These are phyloP conservation scores for Drosophila ambigua DNA, from an alignment of 1,140 invertebrate species.

Conservation along the genomic window DNA sequence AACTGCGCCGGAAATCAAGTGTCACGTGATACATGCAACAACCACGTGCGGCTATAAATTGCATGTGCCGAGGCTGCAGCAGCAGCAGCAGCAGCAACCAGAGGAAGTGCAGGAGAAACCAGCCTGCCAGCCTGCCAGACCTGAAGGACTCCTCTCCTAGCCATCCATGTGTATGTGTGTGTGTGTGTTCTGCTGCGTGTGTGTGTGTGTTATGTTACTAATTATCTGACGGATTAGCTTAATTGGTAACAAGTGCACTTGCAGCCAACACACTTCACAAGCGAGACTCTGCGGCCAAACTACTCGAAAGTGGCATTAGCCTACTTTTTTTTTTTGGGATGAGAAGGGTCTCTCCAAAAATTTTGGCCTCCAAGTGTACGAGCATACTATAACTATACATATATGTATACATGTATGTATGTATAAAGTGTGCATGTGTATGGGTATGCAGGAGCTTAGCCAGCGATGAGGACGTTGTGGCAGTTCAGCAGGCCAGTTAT, in stretches of 20 bases:
- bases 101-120: conserved; percentile 26
- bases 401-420: conserved; percentile 13
- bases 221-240: conserved; percentile 82
- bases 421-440: conserved; percentile 17
- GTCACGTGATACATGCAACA: conserved; percentile 81
- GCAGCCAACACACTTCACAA: conserved; percentile 75
- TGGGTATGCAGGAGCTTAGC: conserved; percentile 42
- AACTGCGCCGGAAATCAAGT: conserved; percentile 76
- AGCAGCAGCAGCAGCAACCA: conserved; percentile 29
- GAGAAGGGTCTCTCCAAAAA: conserved; percentile 36
- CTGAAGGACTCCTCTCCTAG: conserved; percentile 36
- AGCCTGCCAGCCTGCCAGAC: conserved; percentile 24
- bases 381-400: not conserved
- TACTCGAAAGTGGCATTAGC: conserved; percentile 79
- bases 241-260: conserved; percentile 82
- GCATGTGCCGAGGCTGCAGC: conserved; percentile 73
- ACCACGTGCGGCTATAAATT: conserved; percentile 80
- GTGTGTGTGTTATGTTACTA: conserved; percentile 78
- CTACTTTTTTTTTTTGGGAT: conserved; percentile 60
- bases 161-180: conserved; percentile 8
- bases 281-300: conserved; percentile 74
- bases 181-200: conserved; percentile 22
- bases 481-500: conserved; percentile 58
- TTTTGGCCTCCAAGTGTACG: conserved; percentile 46
- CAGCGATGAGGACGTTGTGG: conserved; percentile 53